A percentile compares a stretch with the other conserved stretches of the same genome.
Evolutionary conservation across 1,140 invertebrate species (phyloP).

Genomic region (Drosophila nebulosa): DNA sequence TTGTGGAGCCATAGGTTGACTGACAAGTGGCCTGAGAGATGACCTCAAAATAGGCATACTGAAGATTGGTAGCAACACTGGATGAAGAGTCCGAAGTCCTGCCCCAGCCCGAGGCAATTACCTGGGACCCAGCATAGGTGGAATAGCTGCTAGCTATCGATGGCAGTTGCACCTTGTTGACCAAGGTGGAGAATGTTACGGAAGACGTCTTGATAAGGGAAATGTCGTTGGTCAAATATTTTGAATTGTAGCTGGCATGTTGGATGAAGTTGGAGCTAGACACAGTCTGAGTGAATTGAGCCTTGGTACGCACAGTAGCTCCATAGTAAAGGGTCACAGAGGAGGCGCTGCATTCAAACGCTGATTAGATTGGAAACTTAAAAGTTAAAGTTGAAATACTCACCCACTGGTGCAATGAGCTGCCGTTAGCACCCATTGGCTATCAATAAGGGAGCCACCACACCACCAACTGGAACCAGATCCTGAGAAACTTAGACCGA

Average conservation of each 20-base stretch:
- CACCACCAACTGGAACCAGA: conserved; percentile 67
- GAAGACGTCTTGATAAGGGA: conserved; percentile 36
- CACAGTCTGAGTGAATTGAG: conserved; percentile 36
- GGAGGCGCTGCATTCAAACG: conserved; percentile 13
- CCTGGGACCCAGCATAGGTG: conserved; percentile 22
- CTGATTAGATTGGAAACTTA: not conserved
- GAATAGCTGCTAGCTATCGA: conserved; percentile 25
- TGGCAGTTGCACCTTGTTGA: conserved; percentile 30
- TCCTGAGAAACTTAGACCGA: not conserved
- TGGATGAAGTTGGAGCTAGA: conserved; percentile 28
- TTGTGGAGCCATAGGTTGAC: no score
- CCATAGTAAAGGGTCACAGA: conserved; percentile 33
- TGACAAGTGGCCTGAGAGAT: conserved; percentile 17
- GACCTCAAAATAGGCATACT: conserved; percentile 21
- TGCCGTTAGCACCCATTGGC: conserved; percentile 82
- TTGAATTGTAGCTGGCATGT: conserved; percentile 22
- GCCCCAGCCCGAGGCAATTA: conserved; percentile 41
- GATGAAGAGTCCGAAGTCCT: conserved; percentile 20
- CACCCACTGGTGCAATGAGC: conserved; percentile 82
- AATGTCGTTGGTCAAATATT: conserved; percentile 28
- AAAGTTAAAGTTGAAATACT: not conserved
- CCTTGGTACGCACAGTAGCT: conserved; percentile 32
- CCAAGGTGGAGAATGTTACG: conserved; percentile 3
- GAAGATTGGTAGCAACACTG: conserved; percentile 14
- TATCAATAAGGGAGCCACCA: conserved; percentile 83